A percentile compares a stretch with the other conserved stretches of the same genome.
These are phyloP conservation scores for Pterophyllum scalare DNA, from an alignment of 2,113 vertebrate genomes.

Conservation along the genomic window DNA sequence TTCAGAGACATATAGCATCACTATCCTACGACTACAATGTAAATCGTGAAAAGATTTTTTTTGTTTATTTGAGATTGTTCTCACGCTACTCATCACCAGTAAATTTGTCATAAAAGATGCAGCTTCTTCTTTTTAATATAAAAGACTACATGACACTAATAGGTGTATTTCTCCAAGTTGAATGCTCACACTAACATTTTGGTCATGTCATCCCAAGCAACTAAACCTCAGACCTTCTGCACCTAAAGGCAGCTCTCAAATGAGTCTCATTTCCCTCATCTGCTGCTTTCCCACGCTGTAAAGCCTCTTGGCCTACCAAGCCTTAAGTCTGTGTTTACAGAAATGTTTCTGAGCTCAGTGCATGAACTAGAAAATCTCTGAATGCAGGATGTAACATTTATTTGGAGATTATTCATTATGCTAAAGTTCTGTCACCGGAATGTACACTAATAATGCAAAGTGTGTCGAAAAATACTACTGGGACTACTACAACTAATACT, in stretches of 20 bases:
- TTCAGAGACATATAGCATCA: neutral
- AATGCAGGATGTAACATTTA: conserved; percentile 10
- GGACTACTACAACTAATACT: neutral
- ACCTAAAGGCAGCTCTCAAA: conserved; percentile 42
- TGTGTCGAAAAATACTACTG: neutral
- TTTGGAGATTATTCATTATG: conserved; percentile 18
- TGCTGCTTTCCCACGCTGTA: conserved; percentile 41
- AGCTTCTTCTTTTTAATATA: neutral
- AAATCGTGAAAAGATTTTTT: conserved; percentile 18
- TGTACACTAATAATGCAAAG: neutral
- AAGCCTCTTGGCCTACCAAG: conserved; percentile 1
- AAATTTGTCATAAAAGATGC: neutral
- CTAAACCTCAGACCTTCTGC: conserved; percentile 3
- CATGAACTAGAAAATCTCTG: neutral
- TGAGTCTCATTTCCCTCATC: conserved; percentile 45
- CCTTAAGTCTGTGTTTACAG: conserved; percentile 28
- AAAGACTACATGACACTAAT: neutral
- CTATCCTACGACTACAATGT: neutral
- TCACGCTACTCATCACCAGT: neutral
- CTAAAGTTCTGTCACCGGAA: neutral
- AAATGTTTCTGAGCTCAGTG: conserved; percentile 19
- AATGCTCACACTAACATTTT: neutral
- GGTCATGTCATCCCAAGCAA: conserved; percentile 1
- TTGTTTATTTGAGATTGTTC: neutral
- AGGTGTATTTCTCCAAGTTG: neutral